phyloP scores from a whole-genome alignment of 2,113 vertebrate genomes.

The Sorex fumeus region DNA sequence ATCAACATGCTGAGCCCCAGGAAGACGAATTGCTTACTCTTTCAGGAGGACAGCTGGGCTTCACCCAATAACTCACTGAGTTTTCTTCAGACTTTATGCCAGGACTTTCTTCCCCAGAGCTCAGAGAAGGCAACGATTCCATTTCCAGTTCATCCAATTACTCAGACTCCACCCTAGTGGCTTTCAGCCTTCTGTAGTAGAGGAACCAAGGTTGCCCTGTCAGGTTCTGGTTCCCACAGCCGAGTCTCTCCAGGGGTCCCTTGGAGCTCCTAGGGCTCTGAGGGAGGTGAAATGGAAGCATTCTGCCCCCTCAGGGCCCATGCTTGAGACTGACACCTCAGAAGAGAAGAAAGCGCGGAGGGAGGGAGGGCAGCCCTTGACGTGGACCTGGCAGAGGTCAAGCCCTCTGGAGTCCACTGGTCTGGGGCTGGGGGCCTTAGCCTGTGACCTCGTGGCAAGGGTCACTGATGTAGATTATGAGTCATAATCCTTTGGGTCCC shows the following conservation, averaged over 20 bases:
- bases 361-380: background rate
- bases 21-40: background rate
- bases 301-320: background rate
- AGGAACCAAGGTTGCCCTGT: background rate
- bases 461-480: background rate
- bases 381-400: too few species aligned
- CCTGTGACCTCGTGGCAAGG: too few species aligned
- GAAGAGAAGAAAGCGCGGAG: background rate
- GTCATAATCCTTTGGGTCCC: background rate
- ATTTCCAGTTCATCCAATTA: background rate
- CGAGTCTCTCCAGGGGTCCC: background rate
- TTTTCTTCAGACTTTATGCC: background rate
- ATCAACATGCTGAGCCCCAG: background rate
- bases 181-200: background rate
- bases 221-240: background rate
- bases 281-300: background rate
- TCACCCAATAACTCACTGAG: background rate
- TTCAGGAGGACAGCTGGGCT: background rate
- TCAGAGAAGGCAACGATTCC: background rate
- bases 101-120: background rate
- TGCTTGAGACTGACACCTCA: background rate
- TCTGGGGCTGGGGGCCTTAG: too few species aligned
- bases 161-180: too few species aligned
- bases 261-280: background rate
- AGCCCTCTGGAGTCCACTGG: background rate